Evolutionary conservation across 2,888 invertebrate genomes (phyloP).

Genomic region (Caenorhabditis uteleia): DNA sequence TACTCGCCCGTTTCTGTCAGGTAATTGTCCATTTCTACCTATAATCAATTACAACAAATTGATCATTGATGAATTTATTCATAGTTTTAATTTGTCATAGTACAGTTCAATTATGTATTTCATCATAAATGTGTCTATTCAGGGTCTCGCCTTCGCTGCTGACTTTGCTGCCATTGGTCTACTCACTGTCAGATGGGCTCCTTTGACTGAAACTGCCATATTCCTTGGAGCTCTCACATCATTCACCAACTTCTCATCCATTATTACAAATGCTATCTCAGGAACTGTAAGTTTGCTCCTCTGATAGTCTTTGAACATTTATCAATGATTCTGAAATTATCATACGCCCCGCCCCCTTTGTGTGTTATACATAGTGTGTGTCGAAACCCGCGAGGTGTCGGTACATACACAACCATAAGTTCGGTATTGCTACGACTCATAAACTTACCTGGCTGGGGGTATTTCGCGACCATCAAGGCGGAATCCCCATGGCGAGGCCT

Average conservation of each 20-base stretch:
- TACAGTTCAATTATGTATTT: no score
- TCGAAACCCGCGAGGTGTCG: no score
- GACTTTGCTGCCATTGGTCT: slow-evolving; percentile 58
- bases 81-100: no score
- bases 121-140: background rate
- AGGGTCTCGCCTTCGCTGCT: slow-evolving; percentile 54
- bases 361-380: no score
- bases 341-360: no score
- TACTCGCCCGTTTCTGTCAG: slow-evolving; percentile 47
- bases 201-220: slow-evolving; percentile 56
- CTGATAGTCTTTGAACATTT: no score
- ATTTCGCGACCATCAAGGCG: slow-evolving; percentile 2
- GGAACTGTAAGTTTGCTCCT: slow-evolving; percentile 56
- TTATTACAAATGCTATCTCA: slow-evolving; percentile 58
- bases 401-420: no score
- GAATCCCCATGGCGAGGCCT: background rate
- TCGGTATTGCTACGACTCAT: background rate
- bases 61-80: no score
- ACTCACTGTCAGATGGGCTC: slow-evolving; percentile 60
- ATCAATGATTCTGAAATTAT: no score
- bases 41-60: background rate
- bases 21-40: slow-evolving; percentile 10
- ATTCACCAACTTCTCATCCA: slow-evolving; percentile 57
- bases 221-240: slow-evolving; percentile 62
- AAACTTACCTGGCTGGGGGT: slow-evolving; percentile 3